Evolutionary conservation across 2,888 invertebrate species (phyloP).

Genomic region (Furcula furcula): DNA sequence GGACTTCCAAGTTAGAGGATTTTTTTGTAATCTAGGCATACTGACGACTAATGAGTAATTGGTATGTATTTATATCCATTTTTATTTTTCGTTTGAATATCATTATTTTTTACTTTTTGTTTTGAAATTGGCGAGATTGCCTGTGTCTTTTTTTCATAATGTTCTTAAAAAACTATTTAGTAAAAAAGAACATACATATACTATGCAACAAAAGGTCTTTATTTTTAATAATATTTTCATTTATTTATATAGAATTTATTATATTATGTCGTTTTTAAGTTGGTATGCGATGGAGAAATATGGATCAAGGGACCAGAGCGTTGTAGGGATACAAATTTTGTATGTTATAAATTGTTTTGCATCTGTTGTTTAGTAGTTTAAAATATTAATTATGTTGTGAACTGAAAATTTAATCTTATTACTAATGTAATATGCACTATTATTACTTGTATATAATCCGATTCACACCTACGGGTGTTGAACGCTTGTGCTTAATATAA

Average conservation of each 20-base stretch:
- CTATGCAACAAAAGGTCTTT: too few species aligned
- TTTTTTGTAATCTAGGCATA: too few species aligned
- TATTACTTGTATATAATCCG: constrained; percentile 51
- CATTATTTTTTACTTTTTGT: too few species aligned
- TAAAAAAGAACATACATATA: too few species aligned
- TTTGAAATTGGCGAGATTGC: too few species aligned
- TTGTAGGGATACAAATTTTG: constrained; percentile 38
- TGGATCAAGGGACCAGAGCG: constrained; percentile 62
- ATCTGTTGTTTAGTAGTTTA: constrained; percentile 43
- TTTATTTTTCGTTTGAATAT: too few species aligned
- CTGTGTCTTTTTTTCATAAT: too few species aligned
- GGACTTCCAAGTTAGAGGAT: too few species aligned
- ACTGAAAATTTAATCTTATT: constrained; percentile 60
- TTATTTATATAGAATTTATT: constrained; percentile 25
- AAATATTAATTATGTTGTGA: constrained; percentile 59
- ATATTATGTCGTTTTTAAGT: constrained; percentile 39
- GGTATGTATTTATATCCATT: too few species aligned
- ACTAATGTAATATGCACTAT: constrained; percentile 56
- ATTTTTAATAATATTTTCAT: too few species aligned
- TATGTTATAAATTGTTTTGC: constrained; percentile 42
- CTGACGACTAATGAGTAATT: too few species aligned
- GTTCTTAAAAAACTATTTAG: too few species aligned
- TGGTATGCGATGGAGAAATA: constrained; percentile 34
- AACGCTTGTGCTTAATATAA: constrained; percentile 74
- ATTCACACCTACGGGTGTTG: constrained; percentile 38